A percentile compares a stretch with the other conserved stretches of the same genome.
These are phyloP conservation scores for Entomyzon cyanotis DNA, from an alignment of 2,113 vertebrate genomes.

Conservation along the genomic window DNA sequence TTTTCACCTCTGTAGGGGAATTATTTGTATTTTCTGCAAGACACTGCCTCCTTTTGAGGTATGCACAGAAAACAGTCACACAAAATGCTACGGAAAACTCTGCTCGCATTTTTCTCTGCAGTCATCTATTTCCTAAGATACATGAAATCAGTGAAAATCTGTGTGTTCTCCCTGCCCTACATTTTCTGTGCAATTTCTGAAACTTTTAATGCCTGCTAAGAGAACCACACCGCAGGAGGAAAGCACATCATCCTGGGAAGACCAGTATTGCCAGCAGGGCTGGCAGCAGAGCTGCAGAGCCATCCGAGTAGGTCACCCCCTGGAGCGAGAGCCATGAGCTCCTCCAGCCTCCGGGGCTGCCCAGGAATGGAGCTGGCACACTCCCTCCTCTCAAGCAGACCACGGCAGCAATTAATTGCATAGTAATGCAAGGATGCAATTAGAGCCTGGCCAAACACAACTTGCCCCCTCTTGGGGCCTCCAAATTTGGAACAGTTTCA, in stretches of 20 bases:
- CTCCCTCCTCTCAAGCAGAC: background rate
- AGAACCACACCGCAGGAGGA: background rate
- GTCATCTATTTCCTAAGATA: background rate
- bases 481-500: conserved; percentile 18
- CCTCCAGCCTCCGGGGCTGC: conserved; percentile 14
- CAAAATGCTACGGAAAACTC: background rate
- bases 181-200: background rate
- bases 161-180: background rate
- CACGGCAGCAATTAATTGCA: conserved; percentile 56
- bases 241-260: background rate
- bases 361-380: conserved; percentile 2
- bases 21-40: conserved; percentile 6
- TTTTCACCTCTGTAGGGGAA: background rate
- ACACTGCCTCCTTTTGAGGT: conserved; percentile 26
- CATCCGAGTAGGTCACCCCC: conserved; percentile 4
- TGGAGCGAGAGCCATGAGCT: background rate
- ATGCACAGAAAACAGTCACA: background rate
- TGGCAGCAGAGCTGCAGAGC: background rate
- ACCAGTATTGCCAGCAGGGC: background rate
- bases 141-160: background rate
- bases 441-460: conserved; percentile 37
- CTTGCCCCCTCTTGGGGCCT: background rate
- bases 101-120: background rate
- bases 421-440: conserved; percentile 52
- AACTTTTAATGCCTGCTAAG: conserved; percentile 3